Percentiles rank a stretch among this genome's conserved stretches.
phyloP scores from a whole-genome alignment of 2,797 vertebrate species.

The Acrossocheilus fasciatus region DNA sequence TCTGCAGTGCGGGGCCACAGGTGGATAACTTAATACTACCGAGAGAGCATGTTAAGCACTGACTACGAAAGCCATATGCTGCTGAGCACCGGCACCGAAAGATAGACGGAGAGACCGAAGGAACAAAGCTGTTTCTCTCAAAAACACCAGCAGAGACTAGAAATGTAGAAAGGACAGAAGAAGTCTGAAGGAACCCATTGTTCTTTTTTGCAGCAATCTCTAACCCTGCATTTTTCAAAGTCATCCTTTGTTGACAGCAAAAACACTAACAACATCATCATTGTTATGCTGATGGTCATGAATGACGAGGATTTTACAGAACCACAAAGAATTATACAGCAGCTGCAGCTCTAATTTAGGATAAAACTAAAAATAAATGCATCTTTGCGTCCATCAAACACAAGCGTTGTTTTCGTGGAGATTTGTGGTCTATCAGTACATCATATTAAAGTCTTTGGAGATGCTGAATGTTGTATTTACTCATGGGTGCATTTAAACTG shows the following conservation, averaged over 20 bases:
- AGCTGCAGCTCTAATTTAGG: constrained; percentile 18
- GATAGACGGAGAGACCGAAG: not conserved
- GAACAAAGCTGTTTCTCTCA: constrained; percentile 7
- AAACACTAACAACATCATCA: constrained; percentile 30
- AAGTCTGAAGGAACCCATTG: constrained; percentile 40
- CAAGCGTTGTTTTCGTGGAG: not conserved
- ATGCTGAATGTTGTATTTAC: not conserved
- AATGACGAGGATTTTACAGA: constrained; percentile 1
- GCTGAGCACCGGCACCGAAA: not conserved
- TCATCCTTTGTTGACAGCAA: constrained; percentile 26
- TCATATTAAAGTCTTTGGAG: not conserved
- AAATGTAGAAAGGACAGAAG: constrained; percentile 31
- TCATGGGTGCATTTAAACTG: not conserved
- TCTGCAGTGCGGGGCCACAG: constrained; percentile 48
- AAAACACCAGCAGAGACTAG: not conserved
- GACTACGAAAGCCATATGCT: not conserved
- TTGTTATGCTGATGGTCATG: constrained; percentile 35
- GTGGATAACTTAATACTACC: constrained; percentile 57
- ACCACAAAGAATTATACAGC: not conserved
- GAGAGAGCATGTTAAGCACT: not conserved
- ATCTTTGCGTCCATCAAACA: not conserved
- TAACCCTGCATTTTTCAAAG: constrained; percentile 37
- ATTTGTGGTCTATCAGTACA: not conserved
- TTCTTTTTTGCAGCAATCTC: constrained; percentile 36
- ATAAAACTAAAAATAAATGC: not conserved